Percentiles rank a stretch among this genome's conserved stretches.
Conservation (phyloP, 1,140 invertebrate species). For the Apis mellifera region DNA sequence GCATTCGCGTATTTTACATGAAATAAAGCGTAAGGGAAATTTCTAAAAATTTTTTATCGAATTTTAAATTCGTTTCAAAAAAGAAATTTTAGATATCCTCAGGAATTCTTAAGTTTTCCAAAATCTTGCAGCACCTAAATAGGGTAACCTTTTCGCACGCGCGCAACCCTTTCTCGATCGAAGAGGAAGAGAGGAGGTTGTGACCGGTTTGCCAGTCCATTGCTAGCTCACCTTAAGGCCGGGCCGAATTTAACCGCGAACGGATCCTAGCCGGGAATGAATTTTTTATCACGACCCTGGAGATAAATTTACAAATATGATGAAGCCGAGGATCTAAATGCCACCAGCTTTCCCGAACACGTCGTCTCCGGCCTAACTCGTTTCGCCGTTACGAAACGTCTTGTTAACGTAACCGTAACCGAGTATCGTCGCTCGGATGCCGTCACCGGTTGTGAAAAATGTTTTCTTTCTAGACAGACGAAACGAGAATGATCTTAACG, state of each 20-base stretch:
- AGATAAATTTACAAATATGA: slow-evolving; percentile 53
- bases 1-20: too few species aligned
- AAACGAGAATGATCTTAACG: neutral
- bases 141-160: neutral
- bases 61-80: too few species aligned
- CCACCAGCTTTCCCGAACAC: slow-evolving; percentile 52
- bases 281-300: slow-evolving; percentile 60
- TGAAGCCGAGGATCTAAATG: slow-evolving; percentile 41
- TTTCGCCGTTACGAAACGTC: slow-evolving; percentile 51
- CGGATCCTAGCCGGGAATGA: slow-evolving; percentile 22
- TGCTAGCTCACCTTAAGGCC: slow-evolving; percentile 8
- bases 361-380: slow-evolving; percentile 29
- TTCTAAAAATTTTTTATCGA: too few species aligned
- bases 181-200: neutral
- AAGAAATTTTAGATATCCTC: too few species aligned
- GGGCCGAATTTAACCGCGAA: slow-evolving; percentile 23
- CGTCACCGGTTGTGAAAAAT: slow-evolving; percentile 21
- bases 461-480: neutral
- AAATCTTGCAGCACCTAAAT: too few species aligned
- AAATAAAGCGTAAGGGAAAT: too few species aligned
- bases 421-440: slow-evolving; percentile 31
- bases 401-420: slow-evolving; percentile 59
- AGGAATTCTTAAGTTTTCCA: too few species aligned
- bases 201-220: neutral
- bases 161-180: neutral